Conservation (phyloP, 2,797 vertebrate genomes). For the Cirrhinus molitorella region DNA sequence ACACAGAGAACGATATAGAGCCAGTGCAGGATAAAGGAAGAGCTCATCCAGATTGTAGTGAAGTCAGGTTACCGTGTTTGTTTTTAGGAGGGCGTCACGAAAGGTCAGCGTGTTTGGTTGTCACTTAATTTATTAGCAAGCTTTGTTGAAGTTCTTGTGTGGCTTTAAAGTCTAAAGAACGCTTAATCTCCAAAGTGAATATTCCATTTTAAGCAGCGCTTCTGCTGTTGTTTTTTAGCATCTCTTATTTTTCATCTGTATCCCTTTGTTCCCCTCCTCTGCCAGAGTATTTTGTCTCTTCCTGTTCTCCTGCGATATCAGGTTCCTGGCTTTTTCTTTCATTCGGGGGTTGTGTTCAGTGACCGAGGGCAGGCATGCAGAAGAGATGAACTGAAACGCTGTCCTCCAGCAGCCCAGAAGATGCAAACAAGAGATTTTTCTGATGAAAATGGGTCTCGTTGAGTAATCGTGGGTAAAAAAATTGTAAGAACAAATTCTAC, state of each 20-base stretch:
- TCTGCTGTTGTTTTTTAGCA: slow-evolving; percentile 9
- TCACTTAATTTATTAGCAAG: slow-evolving; percentile 49
- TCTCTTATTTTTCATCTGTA: slow-evolving; percentile 13
- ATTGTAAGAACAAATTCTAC: background rate
- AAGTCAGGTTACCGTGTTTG: slow-evolving; percentile 21
- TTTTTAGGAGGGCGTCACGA: background rate
- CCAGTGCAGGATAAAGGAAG: slow-evolving; percentile 6
- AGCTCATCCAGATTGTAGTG: slow-evolving; percentile 20
- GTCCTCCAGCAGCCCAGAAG: slow-evolving; percentile 13
- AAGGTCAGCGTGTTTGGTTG: slow-evolving; percentile 72
- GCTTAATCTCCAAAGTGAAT: background rate
- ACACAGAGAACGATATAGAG: slow-evolving; percentile 33
- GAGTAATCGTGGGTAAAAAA: background rate
- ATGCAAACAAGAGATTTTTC: slow-evolving; percentile 10
- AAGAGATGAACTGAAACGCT: slow-evolving; percentile 7
- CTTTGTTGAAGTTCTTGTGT: slow-evolving; percentile 30
- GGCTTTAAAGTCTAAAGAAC: background rate
- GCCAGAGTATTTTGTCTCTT: slow-evolving; percentile 33
- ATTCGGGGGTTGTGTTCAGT: slow-evolving; percentile 9
- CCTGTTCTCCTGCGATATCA: slow-evolving; percentile 15
- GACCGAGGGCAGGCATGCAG: slow-evolving; percentile 29
- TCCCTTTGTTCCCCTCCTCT: slow-evolving; percentile 21
- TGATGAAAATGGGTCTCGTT: background rate
- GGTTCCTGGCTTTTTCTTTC: slow-evolving; percentile 31
- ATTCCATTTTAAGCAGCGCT: background rate